Evolutionary conservation across 1,140 invertebrate species (phyloP), one percentile per base, ranked within the genome.

Genomic region (Mycetomoellerius zeteki): DNA sequence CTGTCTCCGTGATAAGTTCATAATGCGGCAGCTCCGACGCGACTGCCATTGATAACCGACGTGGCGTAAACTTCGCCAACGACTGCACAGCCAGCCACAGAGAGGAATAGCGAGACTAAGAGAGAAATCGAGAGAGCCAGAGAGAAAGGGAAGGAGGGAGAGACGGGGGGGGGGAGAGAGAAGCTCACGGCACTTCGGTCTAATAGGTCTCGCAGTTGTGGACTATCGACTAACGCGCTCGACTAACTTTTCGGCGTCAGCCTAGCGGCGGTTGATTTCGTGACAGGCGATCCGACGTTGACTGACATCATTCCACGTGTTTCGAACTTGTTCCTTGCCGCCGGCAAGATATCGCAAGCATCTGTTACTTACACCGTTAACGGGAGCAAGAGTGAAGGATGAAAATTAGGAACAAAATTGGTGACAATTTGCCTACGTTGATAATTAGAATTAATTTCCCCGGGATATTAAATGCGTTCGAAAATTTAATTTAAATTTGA

Each of bases 1-100:
- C 75, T 89, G 82, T 88, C 75, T 88, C 62, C 47, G 82, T 65
- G 88, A 89, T 88, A 86, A 81, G 82, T 88, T 89, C 80, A 87
- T 89, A 88, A 89, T 85, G 72, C 80, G 67, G 73, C 86, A 56
- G 69, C 60, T 50, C 50, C 88, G 77, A 54, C 77, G 87, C 71
- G 75, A 64, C 71, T 77, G 76, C 67, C 30, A 89, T 86, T 90
- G 85, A 89, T 89, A 90, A 86, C 87, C 58, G 69, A 73, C 87
- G 84, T 77, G 76, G 60, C 76, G 65, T 86, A 86, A 89, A 90
- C 84, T 89, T 89, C 52, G 69, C 50, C 80, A 86, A 89, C 88
- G 77, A 86, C 84, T 75, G 54, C 37, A 52, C 84, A 62, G 77
- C 75, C 81, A 85, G 27, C 85, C 47, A 30, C 43, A 27, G 50